These are phyloP conservation scores for Pogonus chalceus DNA, from an alignment of 1,140 invertebrate species.

Conservation along the genomic window DNA sequence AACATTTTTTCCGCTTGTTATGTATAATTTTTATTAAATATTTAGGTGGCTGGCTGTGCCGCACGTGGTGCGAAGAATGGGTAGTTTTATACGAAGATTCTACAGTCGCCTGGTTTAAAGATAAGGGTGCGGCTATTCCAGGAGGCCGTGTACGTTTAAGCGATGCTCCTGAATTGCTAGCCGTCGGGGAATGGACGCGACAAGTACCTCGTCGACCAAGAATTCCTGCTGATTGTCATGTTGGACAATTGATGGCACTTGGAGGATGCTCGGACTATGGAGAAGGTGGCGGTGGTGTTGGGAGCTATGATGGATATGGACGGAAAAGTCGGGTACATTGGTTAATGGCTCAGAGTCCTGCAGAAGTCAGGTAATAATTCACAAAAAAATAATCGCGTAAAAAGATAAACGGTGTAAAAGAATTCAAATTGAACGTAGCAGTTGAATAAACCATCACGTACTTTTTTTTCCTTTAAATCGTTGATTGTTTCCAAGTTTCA, in stretches of 20 bases:
- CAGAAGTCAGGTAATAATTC: constrained; percentile 29
- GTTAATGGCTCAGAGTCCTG: constrained; percentile 29
- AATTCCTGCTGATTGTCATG: constrained; percentile 48
- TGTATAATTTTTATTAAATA: no score
- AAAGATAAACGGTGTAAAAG: no score
- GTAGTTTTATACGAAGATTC: constrained; percentile 70
- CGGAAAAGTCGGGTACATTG: constrained; percentile 29
- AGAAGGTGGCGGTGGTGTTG: constrained; percentile 19
- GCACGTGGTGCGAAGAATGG: constrained; percentile 71
- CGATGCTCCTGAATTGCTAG: constrained; percentile 66
- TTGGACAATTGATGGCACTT: constrained; percentile 60
- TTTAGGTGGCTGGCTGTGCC: constrained; percentile 62
- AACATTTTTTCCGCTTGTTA: no score
- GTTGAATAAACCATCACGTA: no score
- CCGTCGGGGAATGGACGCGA: constrained; percentile 64
- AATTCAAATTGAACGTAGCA: no score
- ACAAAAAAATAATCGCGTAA: no score
- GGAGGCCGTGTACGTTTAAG: constrained; percentile 49
- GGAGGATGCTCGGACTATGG: no score
- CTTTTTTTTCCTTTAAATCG: no score
- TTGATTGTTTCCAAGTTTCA: no score
- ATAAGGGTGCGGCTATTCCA: constrained; percentile 40
- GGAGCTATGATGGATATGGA: no score
- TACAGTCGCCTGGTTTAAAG: constrained; percentile 67
- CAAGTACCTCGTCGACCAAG: constrained; percentile 57